Percentiles rank a stretch among this genome's conserved stretches.
Evolutionary conservation across 2,888 invertebrate genomes (phyloP).

Genomic region (Oscheius onirici): DNA sequence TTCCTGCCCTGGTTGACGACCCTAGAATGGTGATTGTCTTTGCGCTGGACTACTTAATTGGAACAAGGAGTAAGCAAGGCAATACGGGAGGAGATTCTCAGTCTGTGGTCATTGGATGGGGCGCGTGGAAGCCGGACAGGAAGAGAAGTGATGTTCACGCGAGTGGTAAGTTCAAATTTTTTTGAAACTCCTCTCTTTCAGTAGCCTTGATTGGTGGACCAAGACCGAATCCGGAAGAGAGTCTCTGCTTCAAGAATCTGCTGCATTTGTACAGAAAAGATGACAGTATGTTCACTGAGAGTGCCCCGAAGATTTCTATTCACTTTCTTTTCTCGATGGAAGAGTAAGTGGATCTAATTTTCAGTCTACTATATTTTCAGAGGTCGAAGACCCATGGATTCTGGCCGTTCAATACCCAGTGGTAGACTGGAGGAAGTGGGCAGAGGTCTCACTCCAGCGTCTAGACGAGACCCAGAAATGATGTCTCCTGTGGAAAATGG

Average conservation of each 20-base stretch:
- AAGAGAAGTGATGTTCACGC: constrained; percentile 1
- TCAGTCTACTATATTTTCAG: too few relatives aligned
- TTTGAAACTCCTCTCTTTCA: constrained; percentile 28
- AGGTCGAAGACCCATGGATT: not conserved
- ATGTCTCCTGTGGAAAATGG: not conserved
- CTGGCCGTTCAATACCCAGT: not conserved
- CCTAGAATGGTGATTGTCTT: constrained; percentile 62
- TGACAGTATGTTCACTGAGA: constrained; percentile 37
- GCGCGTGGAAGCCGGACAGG: constrained; percentile 72
- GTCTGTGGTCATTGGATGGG: constrained; percentile 72
- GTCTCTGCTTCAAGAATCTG: constrained; percentile 72
- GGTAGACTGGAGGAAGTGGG: not conserved
- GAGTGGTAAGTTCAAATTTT: constrained; percentile 11
- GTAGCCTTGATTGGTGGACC: constrained; percentile 73
- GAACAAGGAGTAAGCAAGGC: constrained; percentile 33
- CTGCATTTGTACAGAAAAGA: constrained; percentile 38
- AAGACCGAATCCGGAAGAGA: constrained; percentile 72
- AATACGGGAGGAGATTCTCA: constrained; percentile 31
- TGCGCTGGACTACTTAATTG: constrained; percentile 63
- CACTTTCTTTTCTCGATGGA: constrained; percentile 32
- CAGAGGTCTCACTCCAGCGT: not conserved
- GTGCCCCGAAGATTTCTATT: constrained; percentile 38
- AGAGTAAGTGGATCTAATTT: constrained; percentile 2
- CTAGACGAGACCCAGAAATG: constrained; percentile 5
- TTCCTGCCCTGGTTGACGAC: constrained; percentile 45